Conservation (phyloP, 1,140 invertebrate species). For the Aphis craccivora region DNA sequence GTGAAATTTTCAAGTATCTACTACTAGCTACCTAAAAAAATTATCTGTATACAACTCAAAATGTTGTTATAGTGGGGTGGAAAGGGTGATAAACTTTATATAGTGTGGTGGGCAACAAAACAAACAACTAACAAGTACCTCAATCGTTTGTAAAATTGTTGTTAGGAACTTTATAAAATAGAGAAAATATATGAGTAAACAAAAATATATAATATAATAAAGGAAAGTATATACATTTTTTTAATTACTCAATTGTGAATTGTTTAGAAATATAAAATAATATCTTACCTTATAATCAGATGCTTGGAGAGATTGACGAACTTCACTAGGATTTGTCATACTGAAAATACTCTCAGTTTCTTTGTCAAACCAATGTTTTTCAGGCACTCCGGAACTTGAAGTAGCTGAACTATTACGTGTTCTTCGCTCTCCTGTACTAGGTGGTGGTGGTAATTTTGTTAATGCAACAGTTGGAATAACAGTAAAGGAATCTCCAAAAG, state of each 20-base stretch:
- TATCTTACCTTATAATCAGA: constrained; percentile 48
- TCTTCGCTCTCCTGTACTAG: constrained; percentile 60
- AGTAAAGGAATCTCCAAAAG: constrained; percentile 83
- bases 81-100: neutral
- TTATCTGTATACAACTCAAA: too few species aligned
- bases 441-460: constrained; percentile 64
- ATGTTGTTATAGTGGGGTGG: fast-evolving
- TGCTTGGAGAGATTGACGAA: constrained; percentile 55
- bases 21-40: too few species aligned
- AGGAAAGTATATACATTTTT: neutral
- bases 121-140: neutral
- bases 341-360: constrained; percentile 67
- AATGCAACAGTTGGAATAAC: constrained; percentile 63
- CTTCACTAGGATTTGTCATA: constrained; percentile 63
- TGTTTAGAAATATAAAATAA: neutral
- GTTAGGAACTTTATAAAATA: neutral
- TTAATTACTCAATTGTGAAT: neutral
- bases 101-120: neutral
- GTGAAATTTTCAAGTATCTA: too few species aligned
- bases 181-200: neutral
- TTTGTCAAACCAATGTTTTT: constrained; percentile 67
- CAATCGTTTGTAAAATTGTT: neutral
- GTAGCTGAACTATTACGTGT: constrained; percentile 61
- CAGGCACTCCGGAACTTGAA: constrained; percentile 55
- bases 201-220: neutral